phyloP scores from a whole-genome alignment of 2,888 invertebrate genomes.

The Eristalinus sepulchralis region DNA sequence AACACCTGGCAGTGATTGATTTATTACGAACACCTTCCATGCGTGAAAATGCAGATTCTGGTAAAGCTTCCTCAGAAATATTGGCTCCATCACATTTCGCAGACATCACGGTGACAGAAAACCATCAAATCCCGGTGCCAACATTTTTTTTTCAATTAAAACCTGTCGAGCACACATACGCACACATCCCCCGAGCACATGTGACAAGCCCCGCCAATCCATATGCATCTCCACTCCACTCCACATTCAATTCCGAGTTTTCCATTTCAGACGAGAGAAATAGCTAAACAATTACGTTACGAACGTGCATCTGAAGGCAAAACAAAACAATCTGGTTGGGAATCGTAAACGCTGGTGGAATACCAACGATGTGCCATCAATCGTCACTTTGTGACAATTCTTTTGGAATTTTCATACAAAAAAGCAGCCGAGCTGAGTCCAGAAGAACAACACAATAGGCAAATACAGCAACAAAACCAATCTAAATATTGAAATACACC shows the following conservation, averaged over 20 bases:
- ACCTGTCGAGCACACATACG: constrained; percentile 32
- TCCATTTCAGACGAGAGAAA: constrained; percentile 18
- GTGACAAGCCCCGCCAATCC: neutral
- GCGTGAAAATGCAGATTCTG: neutral
- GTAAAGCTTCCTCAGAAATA: neutral
- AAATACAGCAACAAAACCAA: constrained; percentile 57
- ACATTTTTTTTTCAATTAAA: constrained; percentile 53
- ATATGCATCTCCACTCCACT: neutral
- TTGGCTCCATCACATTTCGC: constrained; percentile 23
- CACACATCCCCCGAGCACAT: neutral
- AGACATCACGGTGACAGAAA: constrained; percentile 33
- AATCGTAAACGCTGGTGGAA: constrained; percentile 56
- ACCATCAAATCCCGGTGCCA: constrained; percentile 26
- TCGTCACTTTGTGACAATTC: constrained; percentile 72
- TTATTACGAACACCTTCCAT: constrained; percentile 2
- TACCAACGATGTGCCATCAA: constrained; percentile 68
- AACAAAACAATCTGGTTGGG: constrained; percentile 52
- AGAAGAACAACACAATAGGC: constrained; percentile 55
- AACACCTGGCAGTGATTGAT: neutral
- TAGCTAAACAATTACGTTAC: constrained; percentile 58
- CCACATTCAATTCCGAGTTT: constrained; percentile 35
- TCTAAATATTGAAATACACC: constrained; percentile 68
- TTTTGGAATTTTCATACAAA: constrained; percentile 51
- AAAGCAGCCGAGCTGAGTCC: constrained; percentile 4
- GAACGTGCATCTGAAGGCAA: constrained; percentile 52